These are phyloP conservation scores for Leucoraja erinaceus DNA, from an alignment of 2,113 vertebrate species.

Conservation along the genomic window DNA sequence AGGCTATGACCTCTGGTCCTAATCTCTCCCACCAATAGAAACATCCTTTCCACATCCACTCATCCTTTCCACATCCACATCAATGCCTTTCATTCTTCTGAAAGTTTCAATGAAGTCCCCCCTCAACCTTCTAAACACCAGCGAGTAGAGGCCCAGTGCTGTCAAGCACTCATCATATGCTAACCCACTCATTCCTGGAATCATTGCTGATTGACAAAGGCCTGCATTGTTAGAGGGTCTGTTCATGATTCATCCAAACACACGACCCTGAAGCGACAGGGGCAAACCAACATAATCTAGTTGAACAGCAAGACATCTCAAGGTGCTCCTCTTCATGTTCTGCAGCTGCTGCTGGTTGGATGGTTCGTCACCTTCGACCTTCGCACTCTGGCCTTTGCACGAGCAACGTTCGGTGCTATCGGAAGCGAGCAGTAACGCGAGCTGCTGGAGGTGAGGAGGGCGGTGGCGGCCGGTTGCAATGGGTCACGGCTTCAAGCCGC, in stretches of 20 bases:
- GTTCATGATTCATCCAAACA: neutral
- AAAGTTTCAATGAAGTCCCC: too few species aligned
- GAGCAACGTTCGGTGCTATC: neutral
- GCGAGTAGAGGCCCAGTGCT: too few species aligned
- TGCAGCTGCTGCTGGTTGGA: conserved; percentile 26
- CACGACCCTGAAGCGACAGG: neutral
- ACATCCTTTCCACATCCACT: too few species aligned
- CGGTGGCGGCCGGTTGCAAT: neutral
- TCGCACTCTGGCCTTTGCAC: neutral
- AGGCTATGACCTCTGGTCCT: too few species aligned
- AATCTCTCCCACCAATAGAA: too few species aligned
- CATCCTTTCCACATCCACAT: too few species aligned
- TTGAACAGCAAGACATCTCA: neutral
- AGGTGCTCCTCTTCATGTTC: conserved; percentile 17
- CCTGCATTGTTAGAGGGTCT: neutral
- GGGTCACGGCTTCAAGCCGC: neutral
- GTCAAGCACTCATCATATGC: too few species aligned
- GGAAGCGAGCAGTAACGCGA: neutral
- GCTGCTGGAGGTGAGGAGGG: neutral
- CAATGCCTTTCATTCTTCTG: too few species aligned
- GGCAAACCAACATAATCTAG: neutral
- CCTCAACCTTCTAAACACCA: too few species aligned
- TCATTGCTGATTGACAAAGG: neutral
- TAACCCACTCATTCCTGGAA: too few species aligned
- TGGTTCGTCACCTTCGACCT: conserved; percentile 7